Percentiles rank a stretch among this genome's conserved stretches.
These are phyloP conservation scores for Stigmatopora nigra DNA, from an alignment of 2,113 vertebrate species.

Conservation along the genomic window DNA sequence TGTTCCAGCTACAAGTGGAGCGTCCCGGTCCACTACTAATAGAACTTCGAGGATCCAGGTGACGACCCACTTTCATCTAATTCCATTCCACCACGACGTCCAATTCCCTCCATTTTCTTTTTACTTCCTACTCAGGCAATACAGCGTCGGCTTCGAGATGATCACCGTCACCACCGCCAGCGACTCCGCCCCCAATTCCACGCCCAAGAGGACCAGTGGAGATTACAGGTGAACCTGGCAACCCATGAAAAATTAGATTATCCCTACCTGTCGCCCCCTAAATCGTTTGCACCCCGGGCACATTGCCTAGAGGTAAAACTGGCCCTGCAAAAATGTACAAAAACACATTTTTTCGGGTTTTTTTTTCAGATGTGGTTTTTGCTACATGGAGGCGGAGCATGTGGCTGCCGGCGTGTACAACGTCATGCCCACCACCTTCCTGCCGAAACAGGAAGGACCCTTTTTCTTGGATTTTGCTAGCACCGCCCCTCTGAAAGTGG, in stretches of 20 bases:
- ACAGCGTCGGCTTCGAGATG: constrained; percentile 91
- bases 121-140: constrained; percentile 65
- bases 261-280: no score
- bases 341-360: not conserved
- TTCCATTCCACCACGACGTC: no score
- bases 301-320: no score
- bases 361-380: constrained; percentile 87
- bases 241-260: no score
- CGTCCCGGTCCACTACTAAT: constrained; percentile 85
- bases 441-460: constrained; percentile 94
- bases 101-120: no score
- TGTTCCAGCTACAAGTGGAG: constrained; percentile 89
- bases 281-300: no score
- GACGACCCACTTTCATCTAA: constrained; percentile 21
- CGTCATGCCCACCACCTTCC: constrained; percentile 89
- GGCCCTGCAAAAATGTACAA: no score
- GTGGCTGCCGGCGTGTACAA: constrained; percentile 87
- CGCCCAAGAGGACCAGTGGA: constrained; percentile 84
- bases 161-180: constrained; percentile 75
- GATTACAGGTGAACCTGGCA: constrained; percentile 85
- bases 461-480: constrained; percentile 96
- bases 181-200: constrained; percentile 74
- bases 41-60: constrained; percentile 93
- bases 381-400: constrained; percentile 85
- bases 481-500: constrained; percentile 73